Conservation (phyloP, 2,888 invertebrate species). For the Digitonthophagus gazella region DNA sequence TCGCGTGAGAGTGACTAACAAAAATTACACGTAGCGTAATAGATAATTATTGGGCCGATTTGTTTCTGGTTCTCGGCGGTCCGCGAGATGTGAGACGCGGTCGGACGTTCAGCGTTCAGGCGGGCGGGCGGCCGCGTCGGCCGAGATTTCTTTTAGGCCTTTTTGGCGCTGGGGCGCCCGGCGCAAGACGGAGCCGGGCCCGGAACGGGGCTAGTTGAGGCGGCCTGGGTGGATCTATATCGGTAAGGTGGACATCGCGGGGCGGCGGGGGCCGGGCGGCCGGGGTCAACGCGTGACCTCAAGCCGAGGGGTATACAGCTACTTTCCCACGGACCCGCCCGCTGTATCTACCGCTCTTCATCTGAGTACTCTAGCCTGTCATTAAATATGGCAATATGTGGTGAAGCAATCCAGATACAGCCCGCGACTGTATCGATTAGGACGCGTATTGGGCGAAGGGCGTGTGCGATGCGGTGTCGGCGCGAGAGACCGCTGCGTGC, state of each 20-base stretch:
- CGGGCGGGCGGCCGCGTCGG: background rate
- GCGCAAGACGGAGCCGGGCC: background rate
- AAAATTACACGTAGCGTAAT: slow-evolving; percentile 1
- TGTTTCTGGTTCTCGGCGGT: slow-evolving; percentile 15
- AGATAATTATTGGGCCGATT: slow-evolving; percentile 15
- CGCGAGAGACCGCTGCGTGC: background rate
- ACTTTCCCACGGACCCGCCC: slow-evolving; percentile 55
- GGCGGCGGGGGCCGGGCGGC: slow-evolving; percentile 38
- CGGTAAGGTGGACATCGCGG: slow-evolving; percentile 41
- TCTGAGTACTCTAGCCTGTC: slow-evolving; percentile 51
- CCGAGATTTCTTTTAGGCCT: slow-evolving; percentile 3
- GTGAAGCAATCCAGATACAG: slow-evolving; percentile 46
- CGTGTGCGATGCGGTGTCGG: background rate
- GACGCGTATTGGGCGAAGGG: background rate
- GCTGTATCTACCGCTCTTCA: slow-evolving; percentile 54
- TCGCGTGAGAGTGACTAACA: background rate
- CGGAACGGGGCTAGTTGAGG: slow-evolving; percentile 25
- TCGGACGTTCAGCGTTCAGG: background rate
- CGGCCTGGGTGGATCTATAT: slow-evolving; percentile 48
- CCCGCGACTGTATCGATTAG: slow-evolving; percentile 46
- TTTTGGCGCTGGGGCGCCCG: slow-evolving; percentile 16
- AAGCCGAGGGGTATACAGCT: slow-evolving; percentile 54
- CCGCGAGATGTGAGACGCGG: no score
- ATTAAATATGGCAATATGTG: slow-evolving; percentile 54
- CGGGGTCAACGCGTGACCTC: slow-evolving; percentile 54